Evolutionary conservation across 2,888 invertebrate species (phyloP), one percentile per base, ranked within the genome.

Genomic region (Autographa gamma): DNA sequence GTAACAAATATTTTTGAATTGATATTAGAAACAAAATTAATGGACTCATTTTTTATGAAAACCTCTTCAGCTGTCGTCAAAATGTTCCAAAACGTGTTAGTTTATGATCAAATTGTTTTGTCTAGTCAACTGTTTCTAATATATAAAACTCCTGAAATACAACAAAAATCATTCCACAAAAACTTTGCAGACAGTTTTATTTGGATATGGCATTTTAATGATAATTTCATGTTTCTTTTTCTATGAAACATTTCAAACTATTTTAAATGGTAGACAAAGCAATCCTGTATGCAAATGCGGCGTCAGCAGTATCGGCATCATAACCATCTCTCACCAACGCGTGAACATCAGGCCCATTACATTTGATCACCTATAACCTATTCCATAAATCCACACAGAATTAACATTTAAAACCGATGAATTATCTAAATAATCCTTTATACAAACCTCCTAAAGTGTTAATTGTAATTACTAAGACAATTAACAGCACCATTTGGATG

Each of bases 401-500:
- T 78, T 81, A 66, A 69, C 75, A 71, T 81, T 66, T 34, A 34
- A 62, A 69, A 54, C 62, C 59, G n/a, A 63, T 65, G 62, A 54
- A 67, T 9, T 68, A 69, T 66, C 59, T 59, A 5, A 41, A 41
- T 69, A 54, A 43, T 34, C 60, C 63, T 25, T 65, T 48, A 31
- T 13, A 60, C 13, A 16, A 31, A 54, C 58, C 19, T 48, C 48
- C 54, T 66, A 69, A 81, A 73, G 79, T 81, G 75, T 75, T 81
- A 81, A 73, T 81, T 63, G 66, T 78, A 66, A 75, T 78, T 75
- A 77, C 59, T 2, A 31, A 41, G 41, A 62, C 66, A 38, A 76
- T 63, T 62, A 60, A 68, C 63, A 71, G 31, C 43, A 13, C 9
- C 60, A 60, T 76, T 80, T 48, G 9, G 65, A 71, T 66, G 31